Percentiles rank a stretch among this genome's conserved stretches.
phyloP scores from a whole-genome alignment of 1,140 invertebrate species.

The Zaprionus lachaisei region DNA sequence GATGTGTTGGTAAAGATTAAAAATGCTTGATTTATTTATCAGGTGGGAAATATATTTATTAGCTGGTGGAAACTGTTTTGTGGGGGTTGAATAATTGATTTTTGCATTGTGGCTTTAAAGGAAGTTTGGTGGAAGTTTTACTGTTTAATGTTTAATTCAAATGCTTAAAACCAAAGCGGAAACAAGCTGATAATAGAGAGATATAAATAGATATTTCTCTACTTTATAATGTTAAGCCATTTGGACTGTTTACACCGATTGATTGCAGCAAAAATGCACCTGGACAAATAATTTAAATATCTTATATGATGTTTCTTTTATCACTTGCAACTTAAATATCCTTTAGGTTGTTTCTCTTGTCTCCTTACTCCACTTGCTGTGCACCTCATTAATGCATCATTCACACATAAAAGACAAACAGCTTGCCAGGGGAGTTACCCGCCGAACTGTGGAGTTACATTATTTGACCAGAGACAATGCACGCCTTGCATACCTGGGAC shows the following conservation, averaged over 20 bases:
- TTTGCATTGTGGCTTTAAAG: neutral
- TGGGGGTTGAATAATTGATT: neutral
- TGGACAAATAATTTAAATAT: neutral
- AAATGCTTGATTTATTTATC: neutral
- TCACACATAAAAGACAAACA: conserved; percentile 17
- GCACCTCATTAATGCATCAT: conserved; percentile 29
- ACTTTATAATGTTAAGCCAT: too few relatives aligned
- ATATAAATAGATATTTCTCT: too few relatives aligned
- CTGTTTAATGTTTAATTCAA: too few relatives aligned
- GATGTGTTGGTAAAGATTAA: neutral
- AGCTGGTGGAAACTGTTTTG: neutral
- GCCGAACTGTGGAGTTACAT: conserved; percentile 27
- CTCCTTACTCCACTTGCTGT: neutral
- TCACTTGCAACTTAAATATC: neutral
- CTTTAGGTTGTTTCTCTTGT: neutral
- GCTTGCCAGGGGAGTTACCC: conserved; percentile 9
- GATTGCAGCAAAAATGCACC: too few relatives aligned
- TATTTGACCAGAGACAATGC: conserved; percentile 19
- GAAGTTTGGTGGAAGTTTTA: too few relatives aligned
- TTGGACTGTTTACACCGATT: too few relatives aligned
- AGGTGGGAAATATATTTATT: neutral
- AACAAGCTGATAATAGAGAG: too few relatives aligned
- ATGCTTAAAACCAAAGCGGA: too few relatives aligned
- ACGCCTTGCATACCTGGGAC: conserved; percentile 5
- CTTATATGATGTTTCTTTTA: neutral